Base-by-base conservation (phyloP, 2,888 invertebrate genomes). In the Choristoneura rosaceana region DNA sequence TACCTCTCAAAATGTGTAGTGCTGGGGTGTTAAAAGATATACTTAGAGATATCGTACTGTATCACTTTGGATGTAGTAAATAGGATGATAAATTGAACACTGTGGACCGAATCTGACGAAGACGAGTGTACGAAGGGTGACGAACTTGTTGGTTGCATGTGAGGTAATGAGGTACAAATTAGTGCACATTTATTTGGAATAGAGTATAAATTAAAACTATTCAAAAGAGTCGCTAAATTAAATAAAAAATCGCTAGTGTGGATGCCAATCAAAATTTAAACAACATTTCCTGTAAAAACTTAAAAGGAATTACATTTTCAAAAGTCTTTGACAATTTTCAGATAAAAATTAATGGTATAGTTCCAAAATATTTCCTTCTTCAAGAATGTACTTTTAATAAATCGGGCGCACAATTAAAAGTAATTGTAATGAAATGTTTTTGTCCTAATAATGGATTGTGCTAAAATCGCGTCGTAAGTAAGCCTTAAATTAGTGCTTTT, bases 401-500 rank as follows among this genome's bases (percentile, higher is more conserved):
- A 38, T 12, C 63, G 45, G 45, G 63, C 69, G 58, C 69, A 70
- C 69, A 70, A 70, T 63, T 62, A 33, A 45, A 41, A 43, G 8
- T 50, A 60, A 68, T 55, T 41, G 55, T 66, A 66, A 67, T 45
- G 45, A 45, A 59, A 59, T 1, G 8, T 12, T 43, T 45, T 47
- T 9, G 4, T 12, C 33, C 17, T 15, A 52, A 50, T 8, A 52
- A 50, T 8, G 61, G 50, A 50, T 61, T 43, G 52, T 50, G 43
- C 41, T 50, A 41, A 70, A 17, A 33, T 58, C 61, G 60, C 17
- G 45, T 61, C 61, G 43, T 45, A 52, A 45, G 47, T 52, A 66
- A 50, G 52, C 70, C 60, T 60, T 61, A 50, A 61, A n/a, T 25
- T 60, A 60, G 52, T 63, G 45, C 64, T 70, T 70, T 65, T 65